A percentile compares a stretch with the other conserved stretches of the same genome.
These are phyloP conservation scores for Dicerorhinus sumatrensis DNA, from an alignment of 2,113 vertebrate species.

Conservation along the genomic window DNA sequence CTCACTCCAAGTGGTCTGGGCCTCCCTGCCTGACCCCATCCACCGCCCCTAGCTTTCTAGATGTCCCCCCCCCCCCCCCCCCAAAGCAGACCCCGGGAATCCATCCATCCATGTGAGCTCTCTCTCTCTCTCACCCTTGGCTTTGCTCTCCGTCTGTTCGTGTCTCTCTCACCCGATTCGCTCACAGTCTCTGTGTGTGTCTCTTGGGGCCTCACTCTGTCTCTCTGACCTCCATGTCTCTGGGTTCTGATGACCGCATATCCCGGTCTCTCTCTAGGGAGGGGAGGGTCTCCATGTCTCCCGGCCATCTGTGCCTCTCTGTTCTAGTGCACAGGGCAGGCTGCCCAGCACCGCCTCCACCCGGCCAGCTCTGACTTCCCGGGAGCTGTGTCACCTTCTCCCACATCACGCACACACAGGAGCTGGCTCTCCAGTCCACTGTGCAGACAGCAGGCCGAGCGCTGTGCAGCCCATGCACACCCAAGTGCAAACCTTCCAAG, in stretches of 20 bases:
- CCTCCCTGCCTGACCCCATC: neutral
- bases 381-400: neutral
- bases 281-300: neutral
- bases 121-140: too few species aligned
- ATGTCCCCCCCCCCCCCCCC: too few species aligned
- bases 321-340: neutral
- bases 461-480: fast-evolving
- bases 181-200: neutral
- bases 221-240: neutral
- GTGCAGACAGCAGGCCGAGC: neutral
- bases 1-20: too few species aligned
- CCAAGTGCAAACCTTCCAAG: neutral
- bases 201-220: neutral
- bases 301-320: fast-evolving
- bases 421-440: neutral
- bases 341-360: neutral
- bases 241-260: neutral
- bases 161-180: neutral
- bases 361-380: neutral
- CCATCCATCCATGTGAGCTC: fast-evolving
- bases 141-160: fast-evolving
- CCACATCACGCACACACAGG: fast-evolving
- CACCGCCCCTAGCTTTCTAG: neutral
- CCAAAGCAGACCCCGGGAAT: neutral
- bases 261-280: neutral